Percentiles rank a stretch among this genome's conserved stretches.
These are phyloP conservation scores for Piaya cayana DNA, from an alignment of 2,113 vertebrate genomes.

Conservation along the genomic window DNA sequence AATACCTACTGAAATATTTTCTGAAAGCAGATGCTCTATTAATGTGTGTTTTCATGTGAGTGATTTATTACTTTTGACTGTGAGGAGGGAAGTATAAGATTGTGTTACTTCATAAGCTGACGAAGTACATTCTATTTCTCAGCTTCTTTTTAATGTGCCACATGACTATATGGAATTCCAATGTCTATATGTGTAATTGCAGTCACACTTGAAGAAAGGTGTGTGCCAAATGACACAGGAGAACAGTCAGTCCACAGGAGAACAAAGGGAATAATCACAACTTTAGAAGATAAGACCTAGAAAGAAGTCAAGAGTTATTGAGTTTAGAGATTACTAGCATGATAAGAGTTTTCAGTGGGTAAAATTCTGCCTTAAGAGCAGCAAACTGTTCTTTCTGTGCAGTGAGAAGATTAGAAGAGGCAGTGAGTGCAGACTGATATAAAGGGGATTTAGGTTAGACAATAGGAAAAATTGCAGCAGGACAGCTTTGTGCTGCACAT, in stretches of 20 bases:
- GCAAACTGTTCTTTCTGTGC: neutral
- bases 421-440: neutral
- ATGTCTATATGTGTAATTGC: neutral
- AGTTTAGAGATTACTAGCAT: neutral
- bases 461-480: neutral
- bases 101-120: neutral
- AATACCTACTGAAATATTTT: conserved; percentile 23
- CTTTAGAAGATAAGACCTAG: neutral
- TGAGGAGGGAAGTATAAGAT: neutral
- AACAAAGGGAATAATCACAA: neutral
- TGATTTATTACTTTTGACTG: neutral
- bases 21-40: neutral
- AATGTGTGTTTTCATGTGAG: neutral
- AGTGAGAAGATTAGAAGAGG: neutral
- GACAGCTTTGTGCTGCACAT: neutral
- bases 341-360: neutral
- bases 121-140: neutral
- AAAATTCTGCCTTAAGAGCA: neutral
- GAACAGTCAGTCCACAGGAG: neutral
- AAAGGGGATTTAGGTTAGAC: neutral
- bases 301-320: neutral
- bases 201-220: neutral
- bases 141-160: neutral
- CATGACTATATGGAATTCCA: neutral
- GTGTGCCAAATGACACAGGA: neutral